Conservation (phyloP, 2,888 invertebrate species). For the Drosophila anomelani region DNA sequence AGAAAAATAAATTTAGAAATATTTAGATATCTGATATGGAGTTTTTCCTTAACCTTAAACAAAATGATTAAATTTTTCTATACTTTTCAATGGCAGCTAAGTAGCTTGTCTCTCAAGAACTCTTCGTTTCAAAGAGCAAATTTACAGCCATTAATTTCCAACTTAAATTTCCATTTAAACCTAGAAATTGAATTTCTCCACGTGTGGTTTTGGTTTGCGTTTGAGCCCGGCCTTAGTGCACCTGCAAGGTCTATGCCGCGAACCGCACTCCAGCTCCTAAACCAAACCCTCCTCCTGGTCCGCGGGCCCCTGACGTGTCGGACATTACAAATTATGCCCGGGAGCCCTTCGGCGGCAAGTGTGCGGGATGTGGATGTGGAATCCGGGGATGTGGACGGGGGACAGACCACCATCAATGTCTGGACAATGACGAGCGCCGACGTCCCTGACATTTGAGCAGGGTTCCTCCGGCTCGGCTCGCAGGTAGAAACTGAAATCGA, state of each 20-base stretch:
- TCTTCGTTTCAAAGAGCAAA: neutral
- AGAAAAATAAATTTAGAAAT: neutral
- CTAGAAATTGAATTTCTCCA: neutral
- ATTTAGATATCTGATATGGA: rapidly evolving
- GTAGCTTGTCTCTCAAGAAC: neutral
- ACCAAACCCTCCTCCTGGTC: slow-evolving; percentile 1
- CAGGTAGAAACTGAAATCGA: slow-evolving; percentile 38
- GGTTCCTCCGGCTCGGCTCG: slow-evolving; percentile 17
- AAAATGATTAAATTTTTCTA: neutral
- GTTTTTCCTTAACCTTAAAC: neutral
- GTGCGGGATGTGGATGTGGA: slow-evolving; percentile 13
- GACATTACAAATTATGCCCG: slow-evolving; percentile 80
- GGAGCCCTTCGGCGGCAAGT: slow-evolving; percentile 51
- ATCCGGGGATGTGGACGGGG: neutral
- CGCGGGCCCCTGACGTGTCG: slow-evolving; percentile 67
- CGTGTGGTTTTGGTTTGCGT: slow-evolving; percentile 6
- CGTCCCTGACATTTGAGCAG: slow-evolving; percentile 53
- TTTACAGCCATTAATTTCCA: neutral
- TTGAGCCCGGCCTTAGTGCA: slow-evolving; percentile 43
- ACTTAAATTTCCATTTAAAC: neutral
- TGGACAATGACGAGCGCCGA: slow-evolving; percentile 70
- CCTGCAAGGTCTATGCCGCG: slow-evolving; percentile 52
- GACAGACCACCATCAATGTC: slow-evolving; percentile 73
- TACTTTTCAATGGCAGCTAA: neutral
- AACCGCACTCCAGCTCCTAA: slow-evolving; percentile 15